A percentile compares a stretch with the other conserved stretches of the same genome.
Conservation (phyloP, 2,113 vertebrate species). For the Bucco capensis region DNA sequence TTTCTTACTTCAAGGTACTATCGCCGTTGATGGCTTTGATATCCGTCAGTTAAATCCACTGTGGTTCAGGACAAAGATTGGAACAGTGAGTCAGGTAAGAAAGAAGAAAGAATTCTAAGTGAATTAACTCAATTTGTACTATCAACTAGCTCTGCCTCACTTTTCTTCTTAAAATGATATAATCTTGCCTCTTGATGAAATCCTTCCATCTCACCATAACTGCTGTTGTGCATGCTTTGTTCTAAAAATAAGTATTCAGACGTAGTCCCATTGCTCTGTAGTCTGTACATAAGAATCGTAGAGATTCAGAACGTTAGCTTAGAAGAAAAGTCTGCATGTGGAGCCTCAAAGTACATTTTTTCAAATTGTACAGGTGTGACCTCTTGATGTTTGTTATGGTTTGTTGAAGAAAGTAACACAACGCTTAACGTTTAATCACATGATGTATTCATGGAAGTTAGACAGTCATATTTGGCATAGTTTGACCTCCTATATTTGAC, state of each 20-base stretch:
- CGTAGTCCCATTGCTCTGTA: not conserved
- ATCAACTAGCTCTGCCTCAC: not conserved
- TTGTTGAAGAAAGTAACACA: not conserved
- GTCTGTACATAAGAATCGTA: not conserved
- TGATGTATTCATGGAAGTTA: not conserved
- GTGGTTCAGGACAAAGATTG: conserved; percentile 90
- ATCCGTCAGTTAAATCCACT: conserved; percentile 87
- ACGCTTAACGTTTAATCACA: not conserved
- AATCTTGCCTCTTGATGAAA: not conserved
- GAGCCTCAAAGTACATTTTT: not conserved
- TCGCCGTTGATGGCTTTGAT: conserved; percentile 85
- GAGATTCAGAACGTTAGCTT: not conserved
- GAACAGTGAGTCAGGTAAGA: conserved; percentile 95
- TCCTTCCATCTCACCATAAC: not conserved
- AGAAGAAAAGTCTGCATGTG: not conserved
- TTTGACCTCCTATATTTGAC: conserved; percentile 4
- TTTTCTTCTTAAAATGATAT: not conserved
- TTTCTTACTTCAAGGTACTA: conserved; percentile 75
- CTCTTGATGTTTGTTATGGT: not conserved
- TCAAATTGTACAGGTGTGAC: not conserved
- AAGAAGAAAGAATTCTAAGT: not conserved
- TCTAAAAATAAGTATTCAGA: not conserved
- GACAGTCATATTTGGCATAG: not conserved
- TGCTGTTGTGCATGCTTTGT: not conserved
- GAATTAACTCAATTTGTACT: not conserved